A percentile compares a stretch with the other conserved stretches of the same genome.
phyloP scores from a whole-genome alignment of 2,113 vertebrate genomes.

The Microtus ochrogaster region DNA sequence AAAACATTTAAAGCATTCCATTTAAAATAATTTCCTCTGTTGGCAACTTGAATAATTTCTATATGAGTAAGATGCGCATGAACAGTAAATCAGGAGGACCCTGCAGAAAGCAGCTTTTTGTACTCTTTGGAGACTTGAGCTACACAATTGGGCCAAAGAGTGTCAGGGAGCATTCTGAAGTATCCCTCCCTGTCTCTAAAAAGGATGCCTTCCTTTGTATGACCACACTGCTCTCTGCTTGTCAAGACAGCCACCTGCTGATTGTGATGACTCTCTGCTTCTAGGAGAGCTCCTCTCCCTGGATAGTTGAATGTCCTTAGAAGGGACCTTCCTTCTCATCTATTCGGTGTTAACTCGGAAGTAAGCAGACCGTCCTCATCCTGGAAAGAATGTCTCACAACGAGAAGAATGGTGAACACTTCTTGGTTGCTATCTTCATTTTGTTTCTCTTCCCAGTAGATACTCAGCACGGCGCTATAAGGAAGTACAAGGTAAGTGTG shows the following conservation, averaged over 20 bases:
- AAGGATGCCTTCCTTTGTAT: not conserved
- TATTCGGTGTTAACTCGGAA: not conserved
- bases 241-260: not conserved
- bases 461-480: not conserved
- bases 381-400: not conserved
- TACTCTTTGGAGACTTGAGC: not conserved
- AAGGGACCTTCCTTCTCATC: not conserved
- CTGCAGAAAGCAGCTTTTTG: not conserved
- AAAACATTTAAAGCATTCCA: not conserved
- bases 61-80: not conserved
- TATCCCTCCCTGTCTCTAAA: not conserved
- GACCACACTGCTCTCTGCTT: not conserved
- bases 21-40: constrained; percentile 48
- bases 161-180: not conserved
- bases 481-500: not conserved
- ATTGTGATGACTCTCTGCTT: not conserved
- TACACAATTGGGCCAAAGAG: not conserved
- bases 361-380: not conserved
- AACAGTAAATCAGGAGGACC: constrained; percentile 10
- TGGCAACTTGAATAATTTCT: constrained; percentile 51
- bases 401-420: not conserved
- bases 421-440: not conserved
- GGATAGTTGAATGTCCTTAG: not conserved
- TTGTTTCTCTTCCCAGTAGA: not conserved
- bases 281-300: not conserved